Evolutionary conservation across 1,140 invertebrate species (phyloP).

Genomic region (Penaeus indicus): DNA sequence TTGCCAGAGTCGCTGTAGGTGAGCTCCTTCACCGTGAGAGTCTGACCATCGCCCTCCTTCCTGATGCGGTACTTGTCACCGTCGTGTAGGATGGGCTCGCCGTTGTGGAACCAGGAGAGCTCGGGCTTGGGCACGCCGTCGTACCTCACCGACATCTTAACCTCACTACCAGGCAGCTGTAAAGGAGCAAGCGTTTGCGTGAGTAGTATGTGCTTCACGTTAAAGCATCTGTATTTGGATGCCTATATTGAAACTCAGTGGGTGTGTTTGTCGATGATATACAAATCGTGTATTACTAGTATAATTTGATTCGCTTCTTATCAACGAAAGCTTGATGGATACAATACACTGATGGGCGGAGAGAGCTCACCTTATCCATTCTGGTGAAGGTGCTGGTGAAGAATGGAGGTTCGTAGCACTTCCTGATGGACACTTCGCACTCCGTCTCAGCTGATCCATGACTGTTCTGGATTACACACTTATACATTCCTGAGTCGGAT

Average conservation of each 20-base stretch:
- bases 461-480: slow-evolving; percentile 81
- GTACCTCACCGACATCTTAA: slow-evolving; percentile 85
- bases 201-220: background rate
- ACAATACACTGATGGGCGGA: background rate
- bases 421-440: slow-evolving; percentile 81
- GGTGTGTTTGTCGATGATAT: background rate
- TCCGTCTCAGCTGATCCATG: slow-evolving; percentile 80
- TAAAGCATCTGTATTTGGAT: background rate
- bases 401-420: slow-evolving; percentile 82
- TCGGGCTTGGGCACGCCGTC: slow-evolving; percentile 89
- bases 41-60: slow-evolving; percentile 83
- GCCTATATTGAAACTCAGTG: background rate
- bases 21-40: slow-evolving; percentile 81
- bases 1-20: slow-evolving; percentile 78
- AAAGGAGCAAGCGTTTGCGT: slow-evolving; percentile 25
- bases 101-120: slow-evolving; percentile 87
- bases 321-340: background rate
- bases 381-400: slow-evolving; percentile 89
- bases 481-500: slow-evolving; percentile 83
- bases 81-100: slow-evolving; percentile 76
- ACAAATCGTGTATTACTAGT: background rate
- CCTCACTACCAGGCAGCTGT: slow-evolving; percentile 80
- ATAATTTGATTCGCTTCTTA: background rate
- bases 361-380: slow-evolving; percentile 79
- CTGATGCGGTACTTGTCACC: slow-evolving; percentile 83